A percentile compares a stretch with the other conserved stretches of the same genome.
These are phyloP conservation scores for Ophiodon elongatus DNA, from an alignment of 2,113 vertebrate species.

Conservation along the genomic window DNA sequence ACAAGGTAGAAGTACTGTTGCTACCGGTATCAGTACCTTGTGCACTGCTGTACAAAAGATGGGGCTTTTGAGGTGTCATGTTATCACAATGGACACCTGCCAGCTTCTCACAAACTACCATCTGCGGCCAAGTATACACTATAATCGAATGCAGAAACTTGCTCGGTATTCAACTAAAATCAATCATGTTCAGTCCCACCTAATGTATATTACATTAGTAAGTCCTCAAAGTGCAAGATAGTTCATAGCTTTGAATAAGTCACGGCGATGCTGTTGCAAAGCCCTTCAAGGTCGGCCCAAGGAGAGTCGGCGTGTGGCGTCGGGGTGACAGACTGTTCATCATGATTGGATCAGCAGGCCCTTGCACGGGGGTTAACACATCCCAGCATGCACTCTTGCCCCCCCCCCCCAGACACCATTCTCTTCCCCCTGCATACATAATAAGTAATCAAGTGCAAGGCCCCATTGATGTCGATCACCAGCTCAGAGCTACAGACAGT, in stretches of 20 bases:
- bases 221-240: conserved; percentile 24
- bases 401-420: conserved; percentile 66
- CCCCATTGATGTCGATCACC: conserved; percentile 65
- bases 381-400: conserved; percentile 69
- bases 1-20: not conserved
- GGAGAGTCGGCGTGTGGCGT: conserved; percentile 33
- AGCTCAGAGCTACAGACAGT: conserved; percentile 45
- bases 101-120: conserved; percentile 12
- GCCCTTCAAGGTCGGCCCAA: conserved; percentile 61
- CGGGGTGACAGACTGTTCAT: conserved; percentile 54
- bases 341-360: conserved; percentile 71
- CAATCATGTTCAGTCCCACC: conserved; percentile 14
- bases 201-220: conserved; percentile 32
- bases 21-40: not conserved
- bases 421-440: conserved; percentile 71
- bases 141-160: conserved; percentile 30
- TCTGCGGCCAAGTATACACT: not conserved
- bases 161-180: conserved; percentile 36
- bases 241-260: conserved; percentile 36
- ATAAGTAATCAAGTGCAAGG: conserved; percentile 74
- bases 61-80: not conserved
- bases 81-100: conserved; percentile 34
- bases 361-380: conserved; percentile 72
- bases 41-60: not conserved
- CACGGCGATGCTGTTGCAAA: conserved; percentile 17